Evolutionary conservation across 2,113 vertebrate genomes (phyloP), one percentile per base, ranked within the genome.

Genomic region (Triplophysa dalaica): DNA sequence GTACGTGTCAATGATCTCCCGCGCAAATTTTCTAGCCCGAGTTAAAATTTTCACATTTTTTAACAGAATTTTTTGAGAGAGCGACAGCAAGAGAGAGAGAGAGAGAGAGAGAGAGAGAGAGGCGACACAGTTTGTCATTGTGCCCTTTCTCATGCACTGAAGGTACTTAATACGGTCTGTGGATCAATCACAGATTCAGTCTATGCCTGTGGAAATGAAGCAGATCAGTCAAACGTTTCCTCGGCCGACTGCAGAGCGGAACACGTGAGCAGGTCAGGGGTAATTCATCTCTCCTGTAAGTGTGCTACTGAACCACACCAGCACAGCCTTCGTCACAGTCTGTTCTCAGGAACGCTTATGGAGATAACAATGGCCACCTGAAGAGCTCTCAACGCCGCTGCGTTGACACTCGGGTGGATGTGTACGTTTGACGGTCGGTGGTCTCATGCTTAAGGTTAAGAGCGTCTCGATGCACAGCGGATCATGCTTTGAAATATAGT

Each of bases 171-270:
- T 90, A 89, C 91, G 89, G 90, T 78, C 87, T 87, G 86, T 70
- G 56, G 81, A 90, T 92, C 90, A 87, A 93, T 92, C 89, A 90
- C 90, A 85, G 87, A 90, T 89, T 85, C 87, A 82, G 85, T 90
- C 84, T 80, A 77, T 84, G 86, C 85, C 78, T 81, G 73, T 14
- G 84, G 84, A 91, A 91, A 92, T 92, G 86, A 91, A 91, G 84
- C 75, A 87, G 84, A 93, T 91, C 91, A 85, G 88, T 92, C 91
- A 92, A 86, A 76, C 73, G 54, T 67, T 87, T 29, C 58, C 33
- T 52, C 73, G 54, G 60, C 75, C 68, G 33, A 70, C 74, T 60
- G 38, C 54, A 60, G 65, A 62, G 75, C 72, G 17, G 67, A 67
- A 60, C 69, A 83, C 50, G 58, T 41, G 24, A 73, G 58, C 33